phyloP scores from a whole-genome alignment of 2,797 vertebrate genomes.

The Morelia viridis region DNA sequence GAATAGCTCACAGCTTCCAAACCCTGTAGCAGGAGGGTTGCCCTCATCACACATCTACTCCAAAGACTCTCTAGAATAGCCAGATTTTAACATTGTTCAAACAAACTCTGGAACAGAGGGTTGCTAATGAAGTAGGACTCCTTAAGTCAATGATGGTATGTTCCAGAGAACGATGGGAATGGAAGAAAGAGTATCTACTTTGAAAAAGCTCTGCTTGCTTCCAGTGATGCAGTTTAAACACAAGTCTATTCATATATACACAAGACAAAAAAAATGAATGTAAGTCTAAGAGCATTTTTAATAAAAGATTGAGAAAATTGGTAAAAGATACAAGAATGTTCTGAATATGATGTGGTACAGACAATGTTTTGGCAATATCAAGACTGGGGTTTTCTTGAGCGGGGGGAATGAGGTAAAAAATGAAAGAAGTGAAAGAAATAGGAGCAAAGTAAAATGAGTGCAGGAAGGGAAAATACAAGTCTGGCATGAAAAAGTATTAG shows the following conservation, averaged over 20 bases:
- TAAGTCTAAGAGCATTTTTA: background rate
- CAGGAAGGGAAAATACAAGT: background rate
- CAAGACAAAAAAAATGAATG: background rate
- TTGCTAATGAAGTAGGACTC: too few relatives aligned
- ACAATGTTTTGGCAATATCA: background rate
- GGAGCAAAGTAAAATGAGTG: background rate
- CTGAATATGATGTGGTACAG: background rate
- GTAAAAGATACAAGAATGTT: background rate
- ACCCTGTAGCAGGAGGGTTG: too few relatives aligned
- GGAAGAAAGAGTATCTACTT: background rate
- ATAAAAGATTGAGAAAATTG: background rate
- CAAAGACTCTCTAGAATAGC: too few relatives aligned
- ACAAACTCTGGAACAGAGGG: too few relatives aligned
- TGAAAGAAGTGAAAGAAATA: background rate
- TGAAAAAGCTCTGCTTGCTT: background rate
- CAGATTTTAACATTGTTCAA: too few relatives aligned
- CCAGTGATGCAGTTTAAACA: background rate
- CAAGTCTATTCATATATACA: background rate
- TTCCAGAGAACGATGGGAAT: too few relatives aligned
- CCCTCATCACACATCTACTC: too few relatives aligned
- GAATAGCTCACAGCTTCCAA: too few relatives aligned
- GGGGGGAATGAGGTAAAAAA: background rate
- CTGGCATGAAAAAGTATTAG: background rate
- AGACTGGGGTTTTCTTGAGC: background rate
- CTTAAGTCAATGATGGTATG: too few relatives aligned